phyloP scores from a whole-genome alignment of 1,140 invertebrate genomes.

The Cepaea nemoralis region DNA sequence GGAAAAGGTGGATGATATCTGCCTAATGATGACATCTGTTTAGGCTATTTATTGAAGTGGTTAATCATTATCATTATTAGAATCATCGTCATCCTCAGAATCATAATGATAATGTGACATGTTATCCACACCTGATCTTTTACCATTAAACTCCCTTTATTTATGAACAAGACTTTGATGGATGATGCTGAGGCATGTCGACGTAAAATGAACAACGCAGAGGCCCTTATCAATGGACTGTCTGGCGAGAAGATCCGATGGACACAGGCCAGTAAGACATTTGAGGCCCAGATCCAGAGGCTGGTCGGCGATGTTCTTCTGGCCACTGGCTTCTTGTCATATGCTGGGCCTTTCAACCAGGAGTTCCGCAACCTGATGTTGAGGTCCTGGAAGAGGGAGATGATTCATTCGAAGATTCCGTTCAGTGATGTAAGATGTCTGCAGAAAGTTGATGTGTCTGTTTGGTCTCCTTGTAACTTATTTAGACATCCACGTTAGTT shows the following conservation, averaged over 20 bases:
- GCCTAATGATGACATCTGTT: no score
- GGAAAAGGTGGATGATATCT: no score
- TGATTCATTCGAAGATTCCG: conserved; percentile 85
- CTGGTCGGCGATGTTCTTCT: conserved; percentile 94
- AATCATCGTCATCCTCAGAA: no score
- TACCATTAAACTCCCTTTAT: background rate
- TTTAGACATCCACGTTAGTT: background rate
- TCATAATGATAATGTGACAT: background rate
- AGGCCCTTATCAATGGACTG: conserved; percentile 73
- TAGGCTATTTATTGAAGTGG: background rate
- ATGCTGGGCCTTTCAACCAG: conserved; percentile 97
- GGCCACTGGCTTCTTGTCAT: conserved; percentile 94
- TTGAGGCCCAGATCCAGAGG: conserved; percentile 72
- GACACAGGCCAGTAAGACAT: conserved; percentile 73
- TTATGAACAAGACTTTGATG: conserved; percentile 67
- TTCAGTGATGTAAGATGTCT: conserved; percentile 78
- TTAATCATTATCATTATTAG: background rate
- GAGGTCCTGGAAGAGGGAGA: conserved; percentile 87
- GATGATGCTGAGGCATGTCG: conserved; percentile 73
- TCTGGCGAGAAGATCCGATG: conserved; percentile 73
- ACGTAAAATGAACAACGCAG: conserved; percentile 74
- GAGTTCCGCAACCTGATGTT: conserved; percentile 88
- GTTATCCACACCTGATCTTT: background rate
- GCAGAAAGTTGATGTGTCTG: no score
- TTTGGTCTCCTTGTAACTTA: background rate